These are phyloP conservation scores for Nephrotoma guestfalica DNA, from an alignment of 2,888 invertebrate species.

Conservation along the genomic window DNA sequence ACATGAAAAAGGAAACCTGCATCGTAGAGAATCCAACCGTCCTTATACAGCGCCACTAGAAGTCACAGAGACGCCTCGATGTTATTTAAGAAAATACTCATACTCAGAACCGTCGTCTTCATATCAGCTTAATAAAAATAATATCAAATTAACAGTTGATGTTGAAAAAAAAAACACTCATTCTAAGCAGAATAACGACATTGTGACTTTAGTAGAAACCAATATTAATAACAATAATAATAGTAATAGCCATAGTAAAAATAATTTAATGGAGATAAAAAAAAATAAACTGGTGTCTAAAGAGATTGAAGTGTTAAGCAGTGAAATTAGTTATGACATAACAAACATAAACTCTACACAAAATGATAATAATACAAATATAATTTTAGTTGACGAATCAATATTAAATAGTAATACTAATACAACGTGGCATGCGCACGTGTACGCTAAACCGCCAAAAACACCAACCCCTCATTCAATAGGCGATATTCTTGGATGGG, in stretches of 20 bases:
- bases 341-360: neutral
- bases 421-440: slow-evolving; percentile 74
- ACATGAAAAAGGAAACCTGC: neutral
- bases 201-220: neutral
- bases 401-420: slow-evolving; percentile 1
- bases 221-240: neutral
- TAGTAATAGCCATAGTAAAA: neutral
- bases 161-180: neutral
- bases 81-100: slow-evolving; percentile 7
- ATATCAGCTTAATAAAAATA: neutral
- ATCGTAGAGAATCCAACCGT: neutral
- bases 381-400: neutral
- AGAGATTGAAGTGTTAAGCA: neutral
- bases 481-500: slow-evolving; percentile 67
- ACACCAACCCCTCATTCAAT: slow-evolving; percentile 78
- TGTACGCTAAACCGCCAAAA: slow-evolving; percentile 68
- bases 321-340: neutral
- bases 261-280: neutral
- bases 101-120: slow-evolving; percentile 4
- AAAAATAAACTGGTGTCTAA: no score
- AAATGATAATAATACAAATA: neutral
- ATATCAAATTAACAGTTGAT: neutral
- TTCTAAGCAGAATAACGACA: neutral
- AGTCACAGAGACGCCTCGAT: neutral
- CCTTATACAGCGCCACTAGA: slow-evolving; percentile 8